Evolutionary conservation across 1,140 invertebrate genomes (phyloP).

Genomic region (Panagrolaimus sp.): DNA sequence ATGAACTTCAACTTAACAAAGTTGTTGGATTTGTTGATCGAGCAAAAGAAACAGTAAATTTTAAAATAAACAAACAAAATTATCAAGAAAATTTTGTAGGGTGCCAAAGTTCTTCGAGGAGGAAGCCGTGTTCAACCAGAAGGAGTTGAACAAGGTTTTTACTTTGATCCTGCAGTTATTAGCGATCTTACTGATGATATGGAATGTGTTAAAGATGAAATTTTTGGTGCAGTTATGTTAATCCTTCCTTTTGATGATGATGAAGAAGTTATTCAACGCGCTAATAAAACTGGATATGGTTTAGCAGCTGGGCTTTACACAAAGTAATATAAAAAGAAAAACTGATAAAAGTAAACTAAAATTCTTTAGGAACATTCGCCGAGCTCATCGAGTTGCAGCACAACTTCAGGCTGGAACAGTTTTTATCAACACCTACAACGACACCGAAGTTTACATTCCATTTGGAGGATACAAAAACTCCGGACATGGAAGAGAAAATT

Average conservation of each 20-base stretch:
- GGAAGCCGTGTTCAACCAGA: slow-evolving; percentile 61
- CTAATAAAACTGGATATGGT: slow-evolving; percentile 63
- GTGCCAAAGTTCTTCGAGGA: slow-evolving; percentile 63
- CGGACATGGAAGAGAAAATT: slow-evolving; percentile 61
- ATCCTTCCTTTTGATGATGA: slow-evolving; percentile 63
- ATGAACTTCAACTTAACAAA: slow-evolving; percentile 62
- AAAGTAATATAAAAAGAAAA: slow-evolving; percentile 32
- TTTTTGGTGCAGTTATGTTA: slow-evolving; percentile 64
- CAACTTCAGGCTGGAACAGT: slow-evolving; percentile 63
- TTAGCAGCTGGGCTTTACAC: slow-evolving; percentile 63
- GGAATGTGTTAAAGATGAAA: slow-evolving; percentile 63
- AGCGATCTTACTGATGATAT: slow-evolving; percentile 60
- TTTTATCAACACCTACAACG: slow-evolving; percentile 60
- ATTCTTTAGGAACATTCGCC: slow-evolving; percentile 44
- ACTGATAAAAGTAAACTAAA: slow-evolving; percentile 16
- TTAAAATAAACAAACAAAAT: slow-evolving; percentile 15
- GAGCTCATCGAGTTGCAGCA: slow-evolving; percentile 57
- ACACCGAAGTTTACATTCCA: slow-evolving; percentile 43
- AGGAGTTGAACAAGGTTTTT: slow-evolving; percentile 49
- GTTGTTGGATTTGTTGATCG: slow-evolving; percentile 62
- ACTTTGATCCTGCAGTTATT: slow-evolving; percentile 52
- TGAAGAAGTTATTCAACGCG: slow-evolving; percentile 62
- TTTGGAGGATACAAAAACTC: slow-evolving; percentile 54
- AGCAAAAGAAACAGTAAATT: slow-evolving; percentile 61
- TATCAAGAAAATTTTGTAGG: slow-evolving; percentile 56